Base-by-base conservation (phyloP, 2,797 vertebrate species). In the Pangasius larnaudii region DNA sequence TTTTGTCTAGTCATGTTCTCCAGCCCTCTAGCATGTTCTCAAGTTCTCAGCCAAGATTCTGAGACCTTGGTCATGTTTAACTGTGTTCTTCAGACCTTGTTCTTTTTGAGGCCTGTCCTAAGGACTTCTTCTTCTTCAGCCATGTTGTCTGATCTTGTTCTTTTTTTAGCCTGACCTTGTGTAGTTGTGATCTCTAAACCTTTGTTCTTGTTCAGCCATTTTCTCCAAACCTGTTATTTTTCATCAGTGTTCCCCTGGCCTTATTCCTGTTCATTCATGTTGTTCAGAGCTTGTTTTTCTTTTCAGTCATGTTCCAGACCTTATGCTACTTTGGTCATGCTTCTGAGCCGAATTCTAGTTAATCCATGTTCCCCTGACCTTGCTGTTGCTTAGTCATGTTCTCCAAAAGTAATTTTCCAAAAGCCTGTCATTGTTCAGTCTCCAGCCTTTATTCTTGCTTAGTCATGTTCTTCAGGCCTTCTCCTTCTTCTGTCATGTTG, bases 381-480 rank as follows among this genome's bases (percentile, higher is more conserved):
- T 79, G 16, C 30, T 42, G 19, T 61, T 36, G 78, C 39, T 58
- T 58, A 33, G 51, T 59, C 56, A 61, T 36, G 19, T 61, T 61
- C 18, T 61, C 33, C 58, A 30, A 51, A 42, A 49, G 22, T 24
- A 42, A 51, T 49, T 27, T 75, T 49, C 39, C 18, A 18, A 71
- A 71, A 71, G 7, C 5, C 30, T 46, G 27, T 18, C 13, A 51
- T 77, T 77, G 5, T 78, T 53, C 51, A 53, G 13, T 59, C 18
- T 63, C 33, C 33, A 82, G 19, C 27, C 46, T 61, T 61, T 82
- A 24, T 82, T 39, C 39, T 65, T 83, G 59, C 59, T 83, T 36
- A 22, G n/a, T 36, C 30, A 13, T 58, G 19, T 36, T 79, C 82
- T 39, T 79, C 13, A 49, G 27, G 11, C 5, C 3, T 13, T 42